phyloP scores from a whole-genome alignment of 2,113 vertebrate genomes.

The Hyaena hyaena region DNA sequence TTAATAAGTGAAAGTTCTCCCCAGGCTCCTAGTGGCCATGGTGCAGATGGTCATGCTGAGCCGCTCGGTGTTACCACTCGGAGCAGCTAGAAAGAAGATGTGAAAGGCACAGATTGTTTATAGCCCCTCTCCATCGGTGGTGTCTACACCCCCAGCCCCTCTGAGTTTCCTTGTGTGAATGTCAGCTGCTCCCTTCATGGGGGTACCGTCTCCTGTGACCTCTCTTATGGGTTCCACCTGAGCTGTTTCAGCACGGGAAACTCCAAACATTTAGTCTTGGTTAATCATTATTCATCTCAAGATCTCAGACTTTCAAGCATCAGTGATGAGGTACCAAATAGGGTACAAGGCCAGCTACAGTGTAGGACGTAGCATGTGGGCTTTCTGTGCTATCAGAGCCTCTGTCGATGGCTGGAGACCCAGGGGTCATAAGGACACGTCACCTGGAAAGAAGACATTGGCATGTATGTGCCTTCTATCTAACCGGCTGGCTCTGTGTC shows the following conservation, averaged over 20 bases:
- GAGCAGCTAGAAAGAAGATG: background rate
- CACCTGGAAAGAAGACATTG: background rate
- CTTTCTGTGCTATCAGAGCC: background rate
- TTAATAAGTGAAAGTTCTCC: background rate
- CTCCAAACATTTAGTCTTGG: background rate
- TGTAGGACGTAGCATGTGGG: accelerated
- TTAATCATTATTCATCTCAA: background rate
- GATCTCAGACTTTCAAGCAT: background rate
- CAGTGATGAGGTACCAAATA: accelerated
- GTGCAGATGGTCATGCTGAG: too few relatives aligned
- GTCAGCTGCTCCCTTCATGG: background rate
- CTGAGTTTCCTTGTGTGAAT: accelerated
- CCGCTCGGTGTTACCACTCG: accelerated
- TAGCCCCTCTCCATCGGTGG: accelerated
- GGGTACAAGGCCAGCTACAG: accelerated
- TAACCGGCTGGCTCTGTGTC: accelerated
- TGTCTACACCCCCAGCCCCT: background rate
- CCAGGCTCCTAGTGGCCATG: background rate
- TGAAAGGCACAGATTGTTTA: too few relatives aligned
- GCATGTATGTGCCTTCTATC: background rate
- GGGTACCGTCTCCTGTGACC: background rate
- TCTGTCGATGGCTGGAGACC: accelerated
- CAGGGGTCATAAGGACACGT: accelerated
- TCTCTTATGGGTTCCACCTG: background rate
- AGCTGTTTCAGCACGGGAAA: background rate